A percentile compares a stretch with the other conserved stretches of the same genome.
Conservation (phyloP, 2,113 vertebrate species). For the Ciconia stormi region DNA sequence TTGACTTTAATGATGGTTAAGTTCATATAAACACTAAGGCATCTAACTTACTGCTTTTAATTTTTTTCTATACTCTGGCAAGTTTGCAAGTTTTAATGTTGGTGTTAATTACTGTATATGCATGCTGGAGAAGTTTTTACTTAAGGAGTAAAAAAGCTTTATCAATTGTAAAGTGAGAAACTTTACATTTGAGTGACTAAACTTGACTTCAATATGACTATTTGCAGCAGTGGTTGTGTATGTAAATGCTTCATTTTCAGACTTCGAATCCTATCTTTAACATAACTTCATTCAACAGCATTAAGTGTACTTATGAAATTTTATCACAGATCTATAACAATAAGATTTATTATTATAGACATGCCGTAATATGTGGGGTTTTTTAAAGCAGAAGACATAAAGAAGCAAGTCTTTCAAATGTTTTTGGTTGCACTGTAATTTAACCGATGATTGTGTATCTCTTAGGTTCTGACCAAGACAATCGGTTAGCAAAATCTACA, state of each 20-base stretch:
- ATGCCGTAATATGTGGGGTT: neutral
- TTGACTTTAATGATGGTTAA: neutral
- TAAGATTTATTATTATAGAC: neutral
- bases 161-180: neutral
- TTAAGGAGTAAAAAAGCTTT: neutral
- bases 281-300: neutral
- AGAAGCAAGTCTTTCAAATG: neutral
- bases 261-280: neutral
- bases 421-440: neutral
- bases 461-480: slow-evolving; percentile 74
- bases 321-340: neutral
- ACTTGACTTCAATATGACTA: neutral
- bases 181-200: neutral
- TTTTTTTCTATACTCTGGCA: neutral
- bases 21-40: neutral
- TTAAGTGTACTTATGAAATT: neutral
- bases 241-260: neutral
- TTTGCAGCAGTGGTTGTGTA: neutral
- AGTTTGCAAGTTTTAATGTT: neutral
- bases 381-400: neutral
- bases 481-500: neutral
- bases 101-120: neutral
- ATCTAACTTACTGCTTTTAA: neutral
- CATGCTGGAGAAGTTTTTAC: neutral
- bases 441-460: neutral